phyloP scores from a whole-genome alignment of 2,113 vertebrate genomes.

The Oncorhynchus nerka region DNA sequence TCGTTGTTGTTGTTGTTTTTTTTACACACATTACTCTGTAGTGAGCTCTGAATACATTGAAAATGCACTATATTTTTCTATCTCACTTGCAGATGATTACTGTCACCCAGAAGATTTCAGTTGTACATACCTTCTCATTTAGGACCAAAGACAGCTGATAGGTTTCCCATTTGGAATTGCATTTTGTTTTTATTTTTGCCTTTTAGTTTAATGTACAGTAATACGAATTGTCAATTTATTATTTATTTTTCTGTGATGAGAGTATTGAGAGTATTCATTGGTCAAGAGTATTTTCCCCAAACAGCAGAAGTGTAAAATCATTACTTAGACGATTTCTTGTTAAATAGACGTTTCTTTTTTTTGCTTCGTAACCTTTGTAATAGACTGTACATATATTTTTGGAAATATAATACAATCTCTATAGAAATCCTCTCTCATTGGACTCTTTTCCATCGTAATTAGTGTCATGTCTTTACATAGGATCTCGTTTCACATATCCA shows the following conservation, averaged over 20 bases:
- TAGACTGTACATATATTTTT: slow-evolving; percentile 99
- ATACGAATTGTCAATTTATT: slow-evolving; percentile 86
- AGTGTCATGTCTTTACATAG: too few relatives aligned
- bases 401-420: slow-evolving; percentile 98
- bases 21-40: slow-evolving; percentile 94
- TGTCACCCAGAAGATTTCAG: slow-evolving; percentile 91
- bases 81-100: slow-evolving; percentile 91
- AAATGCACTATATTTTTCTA: slow-evolving; percentile 99
- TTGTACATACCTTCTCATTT: slow-evolving; percentile 97
- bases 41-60: slow-evolving; percentile 98
- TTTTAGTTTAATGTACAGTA: slow-evolving; percentile 91
- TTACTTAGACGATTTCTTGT: slow-evolving; percentile 86
- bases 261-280: slow-evolving; percentile 84
- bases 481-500: background rate
- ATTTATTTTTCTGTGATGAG: slow-evolving; percentile 96
- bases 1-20: slow-evolving; percentile 74
- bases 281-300: slow-evolving; percentile 81
- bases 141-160: slow-evolving; percentile 92
- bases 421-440: slow-evolving; percentile 59
- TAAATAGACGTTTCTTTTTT: slow-evolving; percentile 91
- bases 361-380: slow-evolving; percentile 99
- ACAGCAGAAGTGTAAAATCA: slow-evolving; percentile 85
- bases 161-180: slow-evolving; percentile 77
- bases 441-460: slow-evolving; percentile 22
- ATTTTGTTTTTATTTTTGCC: slow-evolving; percentile 52